phyloP scores from a whole-genome alignment of 2,888 invertebrate species.

The Phytoseiulus persimilis region DNA sequence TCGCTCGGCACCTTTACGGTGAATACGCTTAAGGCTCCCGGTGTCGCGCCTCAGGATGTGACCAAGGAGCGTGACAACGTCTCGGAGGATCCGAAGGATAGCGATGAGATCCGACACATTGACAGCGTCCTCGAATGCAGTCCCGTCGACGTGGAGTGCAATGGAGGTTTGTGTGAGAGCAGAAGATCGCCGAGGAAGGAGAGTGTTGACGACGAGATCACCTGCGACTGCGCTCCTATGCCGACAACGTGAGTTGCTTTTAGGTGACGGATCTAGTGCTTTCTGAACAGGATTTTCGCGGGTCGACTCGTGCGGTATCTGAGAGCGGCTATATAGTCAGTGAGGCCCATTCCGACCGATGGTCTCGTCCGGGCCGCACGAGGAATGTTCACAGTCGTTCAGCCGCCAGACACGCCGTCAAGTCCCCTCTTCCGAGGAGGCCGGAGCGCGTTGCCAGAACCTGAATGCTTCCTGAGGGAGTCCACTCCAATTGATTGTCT shows the following conservation, averaged over 20 bases:
- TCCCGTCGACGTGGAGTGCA: background rate
- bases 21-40: background rate
- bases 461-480: too few relatives aligned
- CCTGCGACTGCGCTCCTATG: background rate
- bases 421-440: too few relatives aligned
- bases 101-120: background rate
- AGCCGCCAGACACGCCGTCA: too few relatives aligned
- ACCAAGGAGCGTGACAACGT: background rate
- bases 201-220: background rate
- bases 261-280: background rate
- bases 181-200: background rate
- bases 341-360: too few relatives aligned
- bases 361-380: too few relatives aligned
- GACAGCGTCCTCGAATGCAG: background rate
- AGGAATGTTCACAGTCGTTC: too few relatives aligned
- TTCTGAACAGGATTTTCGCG: too few relatives aligned
- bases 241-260: background rate
- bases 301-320: too few relatives aligned
- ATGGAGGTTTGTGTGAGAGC: background rate
- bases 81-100: background rate
- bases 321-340: too few relatives aligned
- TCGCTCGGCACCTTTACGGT: background rate
- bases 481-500: too few relatives aligned
- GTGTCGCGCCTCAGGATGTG: background rate
- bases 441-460: too few relatives aligned